A percentile compares a stretch with the other conserved stretches of the same genome.
Conservation (phyloP, 2,888 invertebrate species). For the Ichneumon xanthorius region DNA sequence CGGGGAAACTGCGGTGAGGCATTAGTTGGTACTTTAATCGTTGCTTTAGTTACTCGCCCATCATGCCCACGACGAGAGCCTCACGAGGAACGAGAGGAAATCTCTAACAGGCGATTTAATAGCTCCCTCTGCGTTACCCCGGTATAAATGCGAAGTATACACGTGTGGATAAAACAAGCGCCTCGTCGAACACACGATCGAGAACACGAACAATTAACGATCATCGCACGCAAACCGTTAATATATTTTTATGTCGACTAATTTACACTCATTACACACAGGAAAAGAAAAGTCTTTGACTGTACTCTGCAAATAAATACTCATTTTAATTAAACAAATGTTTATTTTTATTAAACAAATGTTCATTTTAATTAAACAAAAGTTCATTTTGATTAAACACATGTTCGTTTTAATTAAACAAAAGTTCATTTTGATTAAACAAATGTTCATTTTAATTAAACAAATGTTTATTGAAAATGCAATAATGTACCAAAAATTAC, state of each 20-base stretch:
- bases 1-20: conserved; percentile 58
- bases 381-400: too few species aligned
- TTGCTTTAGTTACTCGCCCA: conserved; percentile 59
- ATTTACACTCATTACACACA: neutral
- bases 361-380: too few species aligned
- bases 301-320: neutral
- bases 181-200: conserved; percentile 55
- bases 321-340: too few species aligned
- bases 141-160: conserved; percentile 22
- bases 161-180: conserved; percentile 46
- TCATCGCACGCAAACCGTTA: neutral
- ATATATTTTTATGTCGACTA: neutral
- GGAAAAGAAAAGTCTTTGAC: neutral
- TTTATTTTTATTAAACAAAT: too few species aligned
- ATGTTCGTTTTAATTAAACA: too few species aligned
- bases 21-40: conserved; percentile 64
- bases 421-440: too few species aligned
- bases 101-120: conserved; percentile 23
- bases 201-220: conserved; percentile 21
- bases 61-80: neutral
- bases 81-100: conserved; percentile 35
- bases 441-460: too few species aligned
- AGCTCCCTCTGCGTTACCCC: conserved; percentile 26
- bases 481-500: neutral
- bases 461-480: neutral